Evolutionary conservation across 2,113 vertebrate species (phyloP), one percentile per base, ranked within the genome.

Genomic region (Myocastor coypus): DNA sequence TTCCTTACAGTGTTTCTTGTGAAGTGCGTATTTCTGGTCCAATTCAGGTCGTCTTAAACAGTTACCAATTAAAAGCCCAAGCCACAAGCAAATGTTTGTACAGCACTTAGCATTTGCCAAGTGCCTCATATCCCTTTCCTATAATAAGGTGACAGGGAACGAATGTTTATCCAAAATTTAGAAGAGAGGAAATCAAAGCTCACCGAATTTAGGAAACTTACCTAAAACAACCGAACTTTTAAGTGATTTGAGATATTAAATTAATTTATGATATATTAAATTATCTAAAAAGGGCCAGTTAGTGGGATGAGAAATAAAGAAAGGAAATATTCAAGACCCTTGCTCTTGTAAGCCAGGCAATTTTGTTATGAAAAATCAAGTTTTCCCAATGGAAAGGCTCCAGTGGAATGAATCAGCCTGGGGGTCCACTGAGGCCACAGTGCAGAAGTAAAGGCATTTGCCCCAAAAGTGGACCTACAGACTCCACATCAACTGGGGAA

Each of bases 321-420:
- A 81, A 9, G 66, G 10, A 89, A 84, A 86, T 2, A 89, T 5
- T 5, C 12, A 64, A 87, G 88, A 71, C 52, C 5, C 16, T 81
- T 90, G 85, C 40, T 40, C 50, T 90, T 50, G 46, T 10, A 94
- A 75, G 32, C 1, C 26, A 68, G 34, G 52, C 92, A 81, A 81
- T 89, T 92, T 55, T 75, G 17, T 83, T 46, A 30, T 5, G 5
- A 83, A 84, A 92, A 92, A 68, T 91, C 17, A 88, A 84, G 52
- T 42, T 52, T 4, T 69, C 37, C 84, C 14, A 64, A 73, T 3
- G 7, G 11, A 89, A 82, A 81, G 17, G n/a, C 16, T 11, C 32
- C 68, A 63, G 28, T 61, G 10, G 8, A 28, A 37, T 10, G 17
- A 1, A 30, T 81, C 22, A 52, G 68, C 20, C 13, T 42, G 52